These are phyloP conservation scores for Axis porcinus DNA, from an alignment of 2,113 vertebrate genomes.

Conservation along the genomic window DNA sequence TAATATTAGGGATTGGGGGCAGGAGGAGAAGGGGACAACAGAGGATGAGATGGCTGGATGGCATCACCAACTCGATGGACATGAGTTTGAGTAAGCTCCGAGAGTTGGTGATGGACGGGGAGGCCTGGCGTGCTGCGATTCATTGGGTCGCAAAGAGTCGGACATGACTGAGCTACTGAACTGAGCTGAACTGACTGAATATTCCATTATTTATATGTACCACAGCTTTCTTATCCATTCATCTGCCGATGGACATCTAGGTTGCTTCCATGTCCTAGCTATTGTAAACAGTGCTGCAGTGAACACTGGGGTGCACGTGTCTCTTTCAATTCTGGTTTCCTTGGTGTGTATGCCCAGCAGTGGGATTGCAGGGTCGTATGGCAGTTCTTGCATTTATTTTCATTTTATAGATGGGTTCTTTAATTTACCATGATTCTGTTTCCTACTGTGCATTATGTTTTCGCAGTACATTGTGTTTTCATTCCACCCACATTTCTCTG, in stretches of 20 bases:
- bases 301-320: background rate
- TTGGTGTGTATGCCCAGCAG: background rate
- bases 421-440: background rate
- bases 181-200: too few relatives aligned
- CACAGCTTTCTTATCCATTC: background rate
- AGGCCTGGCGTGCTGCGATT: too few relatives aligned
- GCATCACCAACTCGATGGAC: too few relatives aligned
- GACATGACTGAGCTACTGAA: too few relatives aligned
- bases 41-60: too few relatives aligned
- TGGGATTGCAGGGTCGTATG: background rate
- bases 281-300: background rate
- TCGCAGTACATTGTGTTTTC: background rate
- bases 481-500: rapidly evolving
- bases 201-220: background rate
- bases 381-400: background rate
- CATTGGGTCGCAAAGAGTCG: too few relatives aligned
- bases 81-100: too few relatives aligned
- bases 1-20: background rate
- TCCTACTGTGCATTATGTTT: background rate
- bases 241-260: background rate
- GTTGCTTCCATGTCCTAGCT: background rate
- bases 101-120: too few relatives aligned
- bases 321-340: background rate
- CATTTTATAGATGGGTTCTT: background rate
- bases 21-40: too few relatives aligned